phyloP scores from a whole-genome alignment of 2,888 invertebrate species.

The Eilema caniola region DNA sequence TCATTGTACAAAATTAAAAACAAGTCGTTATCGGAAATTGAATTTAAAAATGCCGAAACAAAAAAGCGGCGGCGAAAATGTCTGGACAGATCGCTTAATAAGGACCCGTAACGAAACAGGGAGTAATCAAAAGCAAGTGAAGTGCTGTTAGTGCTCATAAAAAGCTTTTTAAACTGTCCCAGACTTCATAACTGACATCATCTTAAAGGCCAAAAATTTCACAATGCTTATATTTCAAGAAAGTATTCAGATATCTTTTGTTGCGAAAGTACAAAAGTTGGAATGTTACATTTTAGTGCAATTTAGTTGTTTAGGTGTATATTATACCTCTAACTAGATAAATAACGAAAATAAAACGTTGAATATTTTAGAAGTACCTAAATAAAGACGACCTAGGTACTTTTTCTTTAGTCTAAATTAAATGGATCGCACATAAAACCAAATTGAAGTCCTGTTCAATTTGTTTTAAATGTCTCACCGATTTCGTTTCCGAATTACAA shows the following conservation, averaged over 20 bases:
- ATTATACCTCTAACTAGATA: not conserved
- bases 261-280: slow-evolving; percentile 51
- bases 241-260: slow-evolving; percentile 53
- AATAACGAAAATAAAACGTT: not conserved
- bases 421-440: not conserved
- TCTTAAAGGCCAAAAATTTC: slow-evolving; percentile 65
- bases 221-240: slow-evolving; percentile 60
- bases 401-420: not conserved
- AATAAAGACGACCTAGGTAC: not conserved
- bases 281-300: slow-evolving; percentile 26
- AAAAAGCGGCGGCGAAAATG: slow-evolving; percentile 57
- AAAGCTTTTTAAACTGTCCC: slow-evolving; percentile 67
- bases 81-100: slow-evolving; percentile 67
- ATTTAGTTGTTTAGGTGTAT: not conserved
- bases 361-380: not conserved
- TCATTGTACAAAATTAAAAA: slow-evolving; percentile 51
- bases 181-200: slow-evolving; percentile 64
- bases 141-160: slow-evolving; percentile 69
- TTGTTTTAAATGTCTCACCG: not conserved
- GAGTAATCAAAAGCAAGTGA: slow-evolving; percentile 67
- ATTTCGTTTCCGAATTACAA: not conserved
- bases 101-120: slow-evolving; percentile 63
- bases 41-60: slow-evolving; percentile 56
- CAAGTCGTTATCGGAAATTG: slow-evolving; percentile 56
- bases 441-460: not conserved